phyloP scores from a whole-genome alignment of 2,113 vertebrate species.

The Eidolon helvum region DNA sequence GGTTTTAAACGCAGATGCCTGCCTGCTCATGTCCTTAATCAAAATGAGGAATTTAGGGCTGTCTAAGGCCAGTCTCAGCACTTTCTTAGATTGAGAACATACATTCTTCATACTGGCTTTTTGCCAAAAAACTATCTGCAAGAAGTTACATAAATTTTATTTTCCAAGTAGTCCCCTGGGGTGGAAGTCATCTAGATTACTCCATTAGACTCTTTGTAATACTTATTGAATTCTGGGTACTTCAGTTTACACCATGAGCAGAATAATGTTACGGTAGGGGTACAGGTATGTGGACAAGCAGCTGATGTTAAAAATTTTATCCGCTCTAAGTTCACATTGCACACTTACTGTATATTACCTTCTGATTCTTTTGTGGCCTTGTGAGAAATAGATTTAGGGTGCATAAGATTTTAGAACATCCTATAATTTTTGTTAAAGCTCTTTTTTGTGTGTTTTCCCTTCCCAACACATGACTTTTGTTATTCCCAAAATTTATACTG shows the following conservation, averaged over 20 bases:
- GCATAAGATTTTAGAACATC: not conserved
- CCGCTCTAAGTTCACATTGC: not conserved
- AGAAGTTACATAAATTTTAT: not conserved
- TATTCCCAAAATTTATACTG: not conserved
- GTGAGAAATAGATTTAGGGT: not conserved
- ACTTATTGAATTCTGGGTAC: not conserved
- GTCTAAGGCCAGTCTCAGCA: not conserved
- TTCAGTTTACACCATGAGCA: not conserved
- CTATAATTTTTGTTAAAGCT: not conserved
- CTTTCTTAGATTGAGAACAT: not conserved
- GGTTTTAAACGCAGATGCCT: conserved; percentile 11
- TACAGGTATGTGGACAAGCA: not conserved
- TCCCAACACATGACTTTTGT: not conserved
- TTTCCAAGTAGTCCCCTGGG: not conserved
- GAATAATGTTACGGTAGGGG: not conserved
- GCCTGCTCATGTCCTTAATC: not conserved
- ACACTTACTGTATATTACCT: not conserved
- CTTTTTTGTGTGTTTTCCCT: not conserved
- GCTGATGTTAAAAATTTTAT: not conserved
- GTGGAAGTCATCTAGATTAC: not conserved
- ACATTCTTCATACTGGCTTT: not conserved
- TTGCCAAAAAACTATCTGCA: not conserved
- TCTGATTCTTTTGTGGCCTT: not conserved
- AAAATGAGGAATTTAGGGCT: not conserved
- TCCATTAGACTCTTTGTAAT: not conserved